phyloP scores from a whole-genome alignment of 2,888 invertebrate genomes.

The Lymantria dispar region DNA sequence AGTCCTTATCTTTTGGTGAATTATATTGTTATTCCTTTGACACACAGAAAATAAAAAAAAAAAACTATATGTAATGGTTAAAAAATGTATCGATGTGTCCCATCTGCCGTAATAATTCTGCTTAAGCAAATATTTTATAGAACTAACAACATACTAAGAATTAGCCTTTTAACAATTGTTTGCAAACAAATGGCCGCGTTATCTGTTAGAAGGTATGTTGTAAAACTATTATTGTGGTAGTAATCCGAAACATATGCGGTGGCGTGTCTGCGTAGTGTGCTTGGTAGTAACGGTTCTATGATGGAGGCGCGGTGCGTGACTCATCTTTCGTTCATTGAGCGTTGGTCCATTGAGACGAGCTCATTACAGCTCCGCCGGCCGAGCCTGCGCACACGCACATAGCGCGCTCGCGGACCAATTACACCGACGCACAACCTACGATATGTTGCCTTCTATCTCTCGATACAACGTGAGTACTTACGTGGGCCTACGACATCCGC shows the following conservation, averaged over 20 bases:
- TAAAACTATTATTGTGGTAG: conserved; percentile 32
- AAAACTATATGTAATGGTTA: no score
- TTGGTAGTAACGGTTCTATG: conserved; percentile 68
- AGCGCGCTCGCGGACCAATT: conserved; percentile 64
- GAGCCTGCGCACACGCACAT: conserved; percentile 76
- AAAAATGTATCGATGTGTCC: no score
- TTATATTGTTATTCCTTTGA: no score
- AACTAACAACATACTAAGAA: background rate
- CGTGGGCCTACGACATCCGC: conserved; percentile 68
- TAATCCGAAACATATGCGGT: conserved; percentile 60
- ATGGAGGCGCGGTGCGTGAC: conserved; percentile 76
- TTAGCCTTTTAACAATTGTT: conserved; percentile 32
- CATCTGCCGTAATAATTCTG: no score
- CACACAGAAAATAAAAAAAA: no score
- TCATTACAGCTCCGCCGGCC: conserved; percentile 81
- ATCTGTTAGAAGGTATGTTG: conserved; percentile 18
- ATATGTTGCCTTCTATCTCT: conserved; percentile 66
- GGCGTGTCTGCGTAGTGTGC: conserved; percentile 57
- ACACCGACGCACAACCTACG: conserved; percentile 71
- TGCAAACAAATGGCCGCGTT: conserved; percentile 37
- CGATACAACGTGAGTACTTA: conserved; percentile 67
- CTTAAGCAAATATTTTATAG: no score
- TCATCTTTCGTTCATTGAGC: conserved; percentile 71
- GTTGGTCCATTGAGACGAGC: conserved; percentile 75
- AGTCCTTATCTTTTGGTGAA: no score